Percentiles rank a stretch among this genome's conserved stretches.
Conservation (phyloP, 53 echinoderm and acorn worm species). For the Holothuria scabra region DNA sequence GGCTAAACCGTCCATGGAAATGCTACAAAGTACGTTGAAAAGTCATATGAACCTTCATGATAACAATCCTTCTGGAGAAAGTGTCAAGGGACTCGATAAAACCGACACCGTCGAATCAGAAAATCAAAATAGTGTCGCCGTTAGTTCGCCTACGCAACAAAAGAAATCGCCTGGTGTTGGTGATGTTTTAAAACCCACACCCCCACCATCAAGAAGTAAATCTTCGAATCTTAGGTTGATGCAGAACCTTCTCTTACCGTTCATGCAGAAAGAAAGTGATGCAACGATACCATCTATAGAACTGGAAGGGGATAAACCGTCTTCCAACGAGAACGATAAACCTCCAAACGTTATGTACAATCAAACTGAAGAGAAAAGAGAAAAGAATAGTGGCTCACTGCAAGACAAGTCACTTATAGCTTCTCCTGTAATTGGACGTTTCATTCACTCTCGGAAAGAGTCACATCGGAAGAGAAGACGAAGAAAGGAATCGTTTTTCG, state of each 20-base stretch:
- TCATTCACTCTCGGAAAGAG: neutral
- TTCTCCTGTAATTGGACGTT: neutral
- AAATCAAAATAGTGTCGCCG: too few species aligned
- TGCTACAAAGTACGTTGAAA: neutral
- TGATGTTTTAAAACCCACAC: neutral
- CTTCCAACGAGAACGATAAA: slow-evolving; percentile 43
- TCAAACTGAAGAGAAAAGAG: too few species aligned
- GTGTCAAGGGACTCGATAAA: too few species aligned
- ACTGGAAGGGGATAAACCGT: too few species aligned
- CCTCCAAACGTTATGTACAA: neutral
- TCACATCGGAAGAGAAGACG: neutral
- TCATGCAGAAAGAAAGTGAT: neutral
- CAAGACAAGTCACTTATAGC: too few species aligned
- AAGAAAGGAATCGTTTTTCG: neutral
- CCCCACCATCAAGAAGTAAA: neutral
- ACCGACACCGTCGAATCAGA: too few species aligned
- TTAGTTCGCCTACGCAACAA: too few species aligned
- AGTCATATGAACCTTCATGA: too few species aligned
- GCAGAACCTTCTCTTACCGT: slow-evolving; percentile 14
- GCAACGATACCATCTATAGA: too few species aligned
- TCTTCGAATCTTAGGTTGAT: slow-evolving; percentile 22
- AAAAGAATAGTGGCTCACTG: too few species aligned
- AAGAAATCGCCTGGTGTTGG: too few species aligned
- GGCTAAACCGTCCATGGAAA: neutral
- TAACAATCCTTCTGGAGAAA: too few species aligned